Percentiles rank a stretch among this genome's conserved stretches.
Evolutionary conservation across 1,140 invertebrate genomes (phyloP).

Genomic region (Drosophila orosa): DNA sequence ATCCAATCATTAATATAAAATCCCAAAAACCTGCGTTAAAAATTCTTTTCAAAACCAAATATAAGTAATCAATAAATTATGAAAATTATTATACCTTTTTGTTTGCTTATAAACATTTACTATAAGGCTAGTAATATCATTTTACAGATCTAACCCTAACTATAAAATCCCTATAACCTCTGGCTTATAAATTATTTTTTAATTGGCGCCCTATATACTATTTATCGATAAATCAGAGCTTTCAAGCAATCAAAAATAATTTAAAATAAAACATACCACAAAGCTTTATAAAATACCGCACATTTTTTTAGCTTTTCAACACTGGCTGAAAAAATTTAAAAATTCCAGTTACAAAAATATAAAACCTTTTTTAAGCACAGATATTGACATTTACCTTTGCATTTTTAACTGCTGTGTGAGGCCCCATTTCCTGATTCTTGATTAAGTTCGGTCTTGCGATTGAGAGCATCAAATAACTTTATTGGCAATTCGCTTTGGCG

Average conservation of each 20-base stretch:
- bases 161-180: neutral
- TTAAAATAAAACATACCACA: conserved; percentile 4
- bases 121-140: neutral
- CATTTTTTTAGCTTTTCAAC: neutral
- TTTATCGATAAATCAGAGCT: conserved; percentile 26
- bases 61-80: neutral
- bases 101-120: no score
- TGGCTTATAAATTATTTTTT: no score
- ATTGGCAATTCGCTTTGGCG: conserved; percentile 59
- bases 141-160: neutral
- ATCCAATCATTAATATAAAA: no score
- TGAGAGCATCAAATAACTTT: conserved; percentile 63
- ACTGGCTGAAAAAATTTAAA: conserved; percentile 14
- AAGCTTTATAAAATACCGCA: neutral
- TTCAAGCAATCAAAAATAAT: neutral
- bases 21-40: no score
- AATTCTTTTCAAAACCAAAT: neutral
- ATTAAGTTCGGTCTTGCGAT: conserved; percentile 21
- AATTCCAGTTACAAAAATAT: neutral
- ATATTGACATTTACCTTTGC: no score
- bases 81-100: neutral
- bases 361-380: neutral
- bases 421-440: conserved; percentile 9
- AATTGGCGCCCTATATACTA: neutral
- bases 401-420: neutral